Conservation (phyloP, 2,113 vertebrate species). For the Rhadina sibilatrix region DNA sequence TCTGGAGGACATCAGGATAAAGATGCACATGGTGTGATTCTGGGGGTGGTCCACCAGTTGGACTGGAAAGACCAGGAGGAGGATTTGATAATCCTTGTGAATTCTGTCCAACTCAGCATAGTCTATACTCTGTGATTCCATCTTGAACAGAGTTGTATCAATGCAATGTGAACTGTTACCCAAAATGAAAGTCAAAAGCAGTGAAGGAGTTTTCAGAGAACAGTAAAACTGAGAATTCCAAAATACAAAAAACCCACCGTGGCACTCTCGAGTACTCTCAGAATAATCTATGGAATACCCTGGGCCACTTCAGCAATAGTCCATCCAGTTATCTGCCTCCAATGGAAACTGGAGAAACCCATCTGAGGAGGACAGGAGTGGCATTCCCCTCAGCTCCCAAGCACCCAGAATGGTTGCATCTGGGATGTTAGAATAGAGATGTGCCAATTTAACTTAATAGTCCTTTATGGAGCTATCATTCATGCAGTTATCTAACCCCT, state of each 20-base stretch:
- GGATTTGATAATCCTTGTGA: not conserved
- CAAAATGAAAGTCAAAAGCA: not conserved
- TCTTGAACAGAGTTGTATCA: accelerated
- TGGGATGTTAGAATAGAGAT: not conserved
- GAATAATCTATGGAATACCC: not conserved
- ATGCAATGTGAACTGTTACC: not conserved
- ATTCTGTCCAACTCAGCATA: not conserved
- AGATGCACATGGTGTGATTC: not conserved
- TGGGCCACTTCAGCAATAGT: accelerated
- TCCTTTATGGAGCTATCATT: not conserved
- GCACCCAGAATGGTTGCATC: accelerated
- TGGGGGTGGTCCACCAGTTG: accelerated
- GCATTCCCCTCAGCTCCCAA: not conserved
- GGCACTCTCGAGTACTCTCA: not conserved
- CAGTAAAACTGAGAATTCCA: not conserved
- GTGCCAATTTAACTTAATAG: too few species aligned
- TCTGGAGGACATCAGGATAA: not conserved
- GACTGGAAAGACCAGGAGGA: not conserved
- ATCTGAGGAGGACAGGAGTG: too few species aligned
- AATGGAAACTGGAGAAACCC: not conserved
- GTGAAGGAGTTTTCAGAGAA: not conserved
- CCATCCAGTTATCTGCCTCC: not conserved
- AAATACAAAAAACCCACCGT: not conserved
- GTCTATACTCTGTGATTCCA: not conserved
- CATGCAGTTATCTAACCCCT: too few species aligned